Base-by-base conservation (phyloP, 2,113 vertebrate species). In the Merops nubicus region DNA sequence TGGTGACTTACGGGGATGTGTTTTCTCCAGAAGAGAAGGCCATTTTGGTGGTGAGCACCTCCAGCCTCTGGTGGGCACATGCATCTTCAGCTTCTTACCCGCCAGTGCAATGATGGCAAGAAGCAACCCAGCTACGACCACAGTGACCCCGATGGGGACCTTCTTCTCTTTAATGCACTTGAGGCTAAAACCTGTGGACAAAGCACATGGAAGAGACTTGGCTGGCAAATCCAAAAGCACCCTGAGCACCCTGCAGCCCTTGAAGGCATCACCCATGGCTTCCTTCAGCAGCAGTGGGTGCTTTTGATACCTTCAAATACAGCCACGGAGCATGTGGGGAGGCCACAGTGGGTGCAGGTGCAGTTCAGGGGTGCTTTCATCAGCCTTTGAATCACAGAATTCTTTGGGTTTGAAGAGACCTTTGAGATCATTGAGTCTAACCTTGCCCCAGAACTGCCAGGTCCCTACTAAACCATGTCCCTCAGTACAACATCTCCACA, bases 161-260 rank as follows among this genome's bases (percentile, higher is more conserved):
- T 48, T 81, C 31, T 91, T 82, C 4, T 78, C 88, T 17, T 78
- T 93, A 23, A 65, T 63, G 85, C 88, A 95, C 28, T 45, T 74
- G 54, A 59, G 75, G 64, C 43, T 19, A 9, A 78, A 72, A 64
- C 17, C 91, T 95, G 72, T 15, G 45, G 22, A 70, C 14, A 50
- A 53, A 83, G 2, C 1, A 0, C 0, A 0, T 5, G 43, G 53
- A 15, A n/a, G 40, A 26, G 64, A 36, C n/a, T 5, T 5, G 1
- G 38, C 21, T 6, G 1, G 25, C 26, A 31, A 29, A 34, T 12
- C 31, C 31, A 50, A 45, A 36, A 86, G 17, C 38, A 28, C 34
- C 33, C 60, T 16, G 6, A 48, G 40, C 45, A 28, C 25, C 50
- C 60, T 8, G 4, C 29, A 15, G 34, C 53, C 31, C 45, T 38